phyloP scores from a whole-genome alignment of 2,797 vertebrate genomes.

The Antrozous pallidus region DNA sequence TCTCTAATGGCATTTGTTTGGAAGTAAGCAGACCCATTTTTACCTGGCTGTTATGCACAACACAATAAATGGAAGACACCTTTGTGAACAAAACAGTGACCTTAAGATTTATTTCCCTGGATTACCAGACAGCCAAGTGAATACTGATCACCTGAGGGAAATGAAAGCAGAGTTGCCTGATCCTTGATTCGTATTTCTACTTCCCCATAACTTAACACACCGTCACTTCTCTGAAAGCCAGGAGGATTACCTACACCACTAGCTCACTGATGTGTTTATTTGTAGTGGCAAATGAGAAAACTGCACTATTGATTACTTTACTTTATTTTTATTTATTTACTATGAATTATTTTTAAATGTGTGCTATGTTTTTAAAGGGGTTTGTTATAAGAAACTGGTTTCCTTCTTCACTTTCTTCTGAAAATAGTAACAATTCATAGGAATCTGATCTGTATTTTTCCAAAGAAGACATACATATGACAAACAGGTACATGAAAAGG shows the following conservation, averaged over 20 bases:
- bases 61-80: background rate
- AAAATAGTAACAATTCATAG: background rate
- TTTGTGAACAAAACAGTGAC: background rate
- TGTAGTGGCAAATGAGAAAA: background rate
- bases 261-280: background rate
- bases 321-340: background rate
- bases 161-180: background rate
- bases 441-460: background rate
- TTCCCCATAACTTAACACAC: background rate
- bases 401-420: background rate
- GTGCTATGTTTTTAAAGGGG: background rate
- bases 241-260: background rate
- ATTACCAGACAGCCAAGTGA: background rate
- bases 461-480: background rate
- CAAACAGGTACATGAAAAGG: background rate
- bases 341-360: background rate
- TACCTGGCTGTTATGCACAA: background rate
- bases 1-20: background rate
- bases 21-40: conserved; percentile 13
- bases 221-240: background rate
- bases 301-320: background rate
- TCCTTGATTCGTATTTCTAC: background rate
- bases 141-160: background rate
- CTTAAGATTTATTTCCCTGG: background rate
- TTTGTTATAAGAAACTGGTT: background rate